Evolutionary conservation across 2,888 invertebrate species (phyloP).

Genomic region (Adineta ricciae): DNA sequence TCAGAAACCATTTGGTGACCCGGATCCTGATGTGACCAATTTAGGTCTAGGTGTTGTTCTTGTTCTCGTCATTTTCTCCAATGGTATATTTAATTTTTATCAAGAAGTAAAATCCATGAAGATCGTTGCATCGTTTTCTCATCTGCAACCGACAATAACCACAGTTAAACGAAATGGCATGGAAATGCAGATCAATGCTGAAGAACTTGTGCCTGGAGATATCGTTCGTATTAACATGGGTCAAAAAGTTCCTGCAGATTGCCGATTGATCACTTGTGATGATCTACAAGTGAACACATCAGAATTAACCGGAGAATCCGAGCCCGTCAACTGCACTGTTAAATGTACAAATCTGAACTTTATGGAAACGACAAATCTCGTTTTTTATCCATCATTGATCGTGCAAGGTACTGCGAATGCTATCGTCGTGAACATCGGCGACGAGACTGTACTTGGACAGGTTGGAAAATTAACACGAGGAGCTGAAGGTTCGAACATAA

Average conservation of each 20-base stretch:
- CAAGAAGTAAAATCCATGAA: neutral
- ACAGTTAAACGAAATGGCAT: conserved; percentile 26
- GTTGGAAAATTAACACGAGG: neutral
- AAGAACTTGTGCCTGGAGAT: conserved; percentile 2
- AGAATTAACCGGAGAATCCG: conserved; percentile 9
- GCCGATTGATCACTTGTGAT: neutral
- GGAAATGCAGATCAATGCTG: conserved; percentile 16
- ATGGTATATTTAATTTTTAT: conserved; percentile 25
- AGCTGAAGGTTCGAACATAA: neutral
- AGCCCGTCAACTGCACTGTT: conserved; percentile 1
- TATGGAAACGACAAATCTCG: conserved; percentile 23
- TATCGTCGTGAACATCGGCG: conserved; percentile 23
- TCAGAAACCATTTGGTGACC: neutral
- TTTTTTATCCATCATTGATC: conserved; percentile 11
- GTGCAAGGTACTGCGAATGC: conserved; percentile 20
- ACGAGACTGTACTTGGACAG: conserved; percentile 23
- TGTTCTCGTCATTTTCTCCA: conserved; percentile 19
- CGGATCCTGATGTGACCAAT: neutral
- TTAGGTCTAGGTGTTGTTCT: conserved; percentile 24
- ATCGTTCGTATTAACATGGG: neutral
- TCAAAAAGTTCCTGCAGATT: neutral
- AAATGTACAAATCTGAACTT: conserved; percentile 24
- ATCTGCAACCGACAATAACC: conserved; percentile 24
- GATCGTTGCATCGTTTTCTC: conserved; percentile 5
- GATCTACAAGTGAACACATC: conserved; percentile 14